Base-by-base conservation (phyloP, 2,797 vertebrate species). In the Platalea minor region DNA sequence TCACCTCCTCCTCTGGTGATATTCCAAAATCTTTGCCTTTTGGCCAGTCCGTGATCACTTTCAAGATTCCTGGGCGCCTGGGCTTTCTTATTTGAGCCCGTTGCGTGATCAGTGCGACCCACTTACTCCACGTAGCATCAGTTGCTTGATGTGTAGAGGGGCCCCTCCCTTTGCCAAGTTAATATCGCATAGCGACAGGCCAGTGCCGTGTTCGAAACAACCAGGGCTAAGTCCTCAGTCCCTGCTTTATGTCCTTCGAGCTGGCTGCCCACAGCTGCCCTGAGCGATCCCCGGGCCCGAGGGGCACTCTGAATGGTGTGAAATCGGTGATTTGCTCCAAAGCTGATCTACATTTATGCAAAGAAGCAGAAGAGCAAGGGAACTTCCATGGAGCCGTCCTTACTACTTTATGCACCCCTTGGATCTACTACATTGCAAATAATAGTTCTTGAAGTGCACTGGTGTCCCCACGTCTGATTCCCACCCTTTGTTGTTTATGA, bases 241-340 rank as follows among this genome's bases (percentile, higher is more conserved):
- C 2, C 45, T 65, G 65, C 31, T 83, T 43, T 33, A 8, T n/a
- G 41, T 72, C 72, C 84, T 70, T 83, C 0, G 10, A 84, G 79
- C 76, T 68, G 17, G 13, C 33, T 93, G 67, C 67, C 59, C 10
- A 8, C 41, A 33, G 75, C 54, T 29, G 53, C 57, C 54, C 37
- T 18, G 37, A 33, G 39, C 2, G 39, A 24, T 51, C 1, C 8
- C 13, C 0, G 11, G 29, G 43, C 33, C 73, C 4, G 25, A 20
- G n/a, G 46, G 54, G 7, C 26, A 4, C 35, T 61, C 48, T 12
- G 33, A 28, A 56, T 1, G 5, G 10, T 41, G 67, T 53, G 83
- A 59, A 73, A 28, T 26, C 2, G 2, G 9, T 54, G 59, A 9
- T 78, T 39, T 59, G 31, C 65, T 85, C 79, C 51, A 35, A 26